A percentile compares a stretch with the other conserved stretches of the same genome.
phyloP scores from a whole-genome alignment of 2,113 vertebrate species.

The Nipponia nippon region DNA sequence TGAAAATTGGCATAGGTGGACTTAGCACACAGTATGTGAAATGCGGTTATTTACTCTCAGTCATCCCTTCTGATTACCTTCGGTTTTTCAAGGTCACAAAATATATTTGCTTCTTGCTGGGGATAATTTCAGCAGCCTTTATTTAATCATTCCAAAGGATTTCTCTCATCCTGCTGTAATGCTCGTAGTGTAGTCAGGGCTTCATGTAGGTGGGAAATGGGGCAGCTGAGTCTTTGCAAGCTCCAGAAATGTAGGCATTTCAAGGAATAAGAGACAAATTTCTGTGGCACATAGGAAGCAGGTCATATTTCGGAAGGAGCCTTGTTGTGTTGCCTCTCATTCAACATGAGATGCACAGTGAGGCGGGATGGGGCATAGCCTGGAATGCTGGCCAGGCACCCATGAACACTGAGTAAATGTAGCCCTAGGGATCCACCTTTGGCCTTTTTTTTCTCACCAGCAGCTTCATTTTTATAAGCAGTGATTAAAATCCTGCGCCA shows the following conservation, averaged over 20 bases:
- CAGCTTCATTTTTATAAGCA: not conserved
- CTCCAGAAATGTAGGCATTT: not conserved
- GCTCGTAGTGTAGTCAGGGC: not conserved
- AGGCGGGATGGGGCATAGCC: not conserved
- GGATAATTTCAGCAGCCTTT: constrained; percentile 15
- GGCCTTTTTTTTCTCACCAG: not conserved
- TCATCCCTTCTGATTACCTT: constrained; percentile 17
- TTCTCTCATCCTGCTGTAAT: not conserved
- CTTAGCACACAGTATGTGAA: not conserved
- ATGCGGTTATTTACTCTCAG: constrained; percentile 33
- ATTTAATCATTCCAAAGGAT: constrained; percentile 14
- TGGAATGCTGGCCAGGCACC: not conserved
- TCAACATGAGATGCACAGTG: not conserved
- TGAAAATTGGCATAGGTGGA: not conserved
- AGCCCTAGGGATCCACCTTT: not conserved
- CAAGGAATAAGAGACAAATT: not conserved
- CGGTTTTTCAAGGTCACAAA: constrained; percentile 35
- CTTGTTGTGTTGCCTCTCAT: not conserved
- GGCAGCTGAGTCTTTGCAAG: not conserved
- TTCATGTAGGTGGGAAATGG: not conserved
- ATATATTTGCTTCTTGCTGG: constrained; percentile 22
- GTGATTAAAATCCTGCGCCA: not conserved
- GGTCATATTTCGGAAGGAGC: not conserved
- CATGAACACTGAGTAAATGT: too few species aligned
- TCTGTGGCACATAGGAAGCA: not conserved